Conservation (phyloP, 2,113 vertebrate genomes). For the Daphoenositta chrysoptera region DNA sequence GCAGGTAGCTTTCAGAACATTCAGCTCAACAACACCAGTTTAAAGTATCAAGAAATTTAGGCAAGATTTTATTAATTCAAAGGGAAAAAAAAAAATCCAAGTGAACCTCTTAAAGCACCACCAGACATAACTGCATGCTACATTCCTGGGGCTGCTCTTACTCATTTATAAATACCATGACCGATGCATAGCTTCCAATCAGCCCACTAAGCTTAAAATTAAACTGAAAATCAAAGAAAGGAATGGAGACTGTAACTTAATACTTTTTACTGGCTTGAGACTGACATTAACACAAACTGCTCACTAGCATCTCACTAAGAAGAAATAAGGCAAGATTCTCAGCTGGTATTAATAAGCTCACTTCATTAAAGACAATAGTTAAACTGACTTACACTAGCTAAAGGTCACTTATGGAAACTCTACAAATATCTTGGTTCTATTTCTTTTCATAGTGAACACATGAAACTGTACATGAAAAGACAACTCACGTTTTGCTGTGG, state of each 20-base stretch:
- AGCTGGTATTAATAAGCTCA: neutral
- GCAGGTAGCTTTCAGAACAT: conserved; percentile 6
- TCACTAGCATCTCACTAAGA: neutral
- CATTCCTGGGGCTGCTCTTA: neutral
- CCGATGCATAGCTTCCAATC: neutral
- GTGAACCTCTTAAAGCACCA: neutral
- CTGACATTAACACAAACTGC: neutral
- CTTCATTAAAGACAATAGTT: neutral
- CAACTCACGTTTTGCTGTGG: neutral
- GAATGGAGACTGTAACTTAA: neutral
- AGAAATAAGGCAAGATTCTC: neutral
- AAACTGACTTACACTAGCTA: neutral
- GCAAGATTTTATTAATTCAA: neutral
- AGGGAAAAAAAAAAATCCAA: neutral
- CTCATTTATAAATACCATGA: neutral
- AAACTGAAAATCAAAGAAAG: neutral
- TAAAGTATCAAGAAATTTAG: neutral
- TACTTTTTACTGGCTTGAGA: neutral
- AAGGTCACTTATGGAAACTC: neutral
- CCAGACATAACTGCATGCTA: neutral
- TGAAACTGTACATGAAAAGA: neutral
- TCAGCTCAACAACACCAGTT: neutral
- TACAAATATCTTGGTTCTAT: neutral
- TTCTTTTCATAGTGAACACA: neutral
- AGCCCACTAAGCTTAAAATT: neutral